Evolutionary conservation across 2,888 invertebrate genomes (phyloP).

Genomic region (Heliconius aoede): DNA sequence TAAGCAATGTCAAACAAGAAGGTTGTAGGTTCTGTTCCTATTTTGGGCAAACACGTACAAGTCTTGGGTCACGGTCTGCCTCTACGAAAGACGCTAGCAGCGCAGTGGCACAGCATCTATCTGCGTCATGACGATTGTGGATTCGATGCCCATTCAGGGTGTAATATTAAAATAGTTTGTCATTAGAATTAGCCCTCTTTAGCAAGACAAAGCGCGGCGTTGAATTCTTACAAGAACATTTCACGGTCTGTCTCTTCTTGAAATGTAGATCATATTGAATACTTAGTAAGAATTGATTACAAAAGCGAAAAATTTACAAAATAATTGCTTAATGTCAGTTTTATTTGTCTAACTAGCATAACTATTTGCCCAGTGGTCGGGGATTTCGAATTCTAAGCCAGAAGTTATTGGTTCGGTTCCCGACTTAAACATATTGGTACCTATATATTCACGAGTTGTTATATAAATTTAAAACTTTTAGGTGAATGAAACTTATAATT

Average conservation of each 20-base stretch:
- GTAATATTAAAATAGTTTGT: background rate
- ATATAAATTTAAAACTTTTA: too few species aligned
- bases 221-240: background rate
- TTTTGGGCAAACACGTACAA: background rate
- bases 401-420: background rate
- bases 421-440: background rate
- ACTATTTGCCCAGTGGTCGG: background rate
- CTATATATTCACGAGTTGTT: too few species aligned
- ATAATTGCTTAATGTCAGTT: background rate
- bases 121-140: background rate
- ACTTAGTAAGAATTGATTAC: background rate
- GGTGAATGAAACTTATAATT: too few species aligned
- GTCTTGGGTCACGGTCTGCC: background rate
- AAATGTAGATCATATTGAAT: background rate
- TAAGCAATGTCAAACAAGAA: background rate
- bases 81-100: background rate
- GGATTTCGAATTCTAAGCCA: background rate
- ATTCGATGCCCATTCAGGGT: background rate
- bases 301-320: background rate
- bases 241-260: slow-evolving; percentile 13
- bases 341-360: background rate
- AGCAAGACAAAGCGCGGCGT: background rate
- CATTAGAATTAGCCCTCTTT: background rate
- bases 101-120: background rate
- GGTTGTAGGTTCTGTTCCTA: background rate